Evolutionary conservation across 1,140 invertebrate species (phyloP), one percentile per base, ranked within the genome.

Genomic region (Bombus fervidus): DNA sequence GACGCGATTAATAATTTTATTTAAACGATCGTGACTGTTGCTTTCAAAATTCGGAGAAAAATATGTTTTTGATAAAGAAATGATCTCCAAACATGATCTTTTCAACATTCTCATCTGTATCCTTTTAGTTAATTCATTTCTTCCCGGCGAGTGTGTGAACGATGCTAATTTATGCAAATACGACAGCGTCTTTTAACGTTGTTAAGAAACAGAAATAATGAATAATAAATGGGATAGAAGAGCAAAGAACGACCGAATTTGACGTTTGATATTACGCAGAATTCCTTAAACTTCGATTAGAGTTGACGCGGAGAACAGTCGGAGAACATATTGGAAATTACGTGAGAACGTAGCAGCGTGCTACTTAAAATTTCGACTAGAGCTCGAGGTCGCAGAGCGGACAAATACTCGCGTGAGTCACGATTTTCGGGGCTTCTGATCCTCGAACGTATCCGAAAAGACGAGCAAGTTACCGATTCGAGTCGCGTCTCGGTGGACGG

Each of bases 391-490:
- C 25, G 22, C 22, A 25, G n/a, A 47, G 25, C 66, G 25, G 2
- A 22, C 47, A 53, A 53, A 22, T 53, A 22, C 47, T 53, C 18
- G 28, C 39, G 39, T n/a, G 80, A 87, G 64, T 88, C 72, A 85
- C 41, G 47, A 28, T 47, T 39, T 68, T 71, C 31, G 37, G 22
- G 3, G 47, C 28, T 8, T 28, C 22, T 76, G 41, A 43, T 74
- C 68, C 28, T 34, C 59, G 13, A 47, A 9, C 39, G 72, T 82
- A 57, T 37, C 66, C 71, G 37, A 86, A 83, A 86, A 83, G 53
- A 72, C 39, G 71, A n/a, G 15, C 62, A 18, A 34, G 10, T 89
- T 81, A 77, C 64, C 64, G 80, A 89, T 91, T 83, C 88, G 57
- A 43, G 53, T 83, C 90, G 86, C 86, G 87, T 86, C 71, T 37